phyloP scores from a whole-genome alignment of 2,888 invertebrate genomes.

The Drosophila leonis region DNA sequence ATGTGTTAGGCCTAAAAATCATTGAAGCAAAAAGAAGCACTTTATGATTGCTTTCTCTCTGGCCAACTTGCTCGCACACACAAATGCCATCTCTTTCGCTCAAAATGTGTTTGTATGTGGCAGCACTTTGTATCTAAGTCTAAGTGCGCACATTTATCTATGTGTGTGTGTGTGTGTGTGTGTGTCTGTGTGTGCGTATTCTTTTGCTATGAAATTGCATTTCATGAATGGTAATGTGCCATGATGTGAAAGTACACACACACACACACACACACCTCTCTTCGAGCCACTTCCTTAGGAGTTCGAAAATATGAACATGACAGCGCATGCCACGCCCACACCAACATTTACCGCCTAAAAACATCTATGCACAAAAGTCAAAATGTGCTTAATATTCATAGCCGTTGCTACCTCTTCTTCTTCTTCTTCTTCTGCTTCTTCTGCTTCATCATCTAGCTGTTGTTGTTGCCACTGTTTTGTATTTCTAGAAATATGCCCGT shows the following conservation, averaged over 20 bases:
- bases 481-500: slow-evolving; percentile 11
- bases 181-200: slow-evolving; percentile 50
- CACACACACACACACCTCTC: background rate
- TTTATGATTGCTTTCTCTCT: slow-evolving; percentile 50
- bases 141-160: slow-evolving; percentile 6
- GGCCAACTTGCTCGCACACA: slow-evolving; percentile 1
- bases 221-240: slow-evolving; percentile 76
- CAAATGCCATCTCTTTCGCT: background rate
- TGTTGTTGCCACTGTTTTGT: background rate
- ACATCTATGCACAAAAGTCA: slow-evolving; percentile 54
- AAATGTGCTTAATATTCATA: slow-evolving; percentile 69
- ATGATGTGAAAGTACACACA: slow-evolving; percentile 61
- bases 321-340: slow-evolving; percentile 31
- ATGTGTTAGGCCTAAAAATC: slow-evolving; percentile 68
- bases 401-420: slow-evolving; percentile 29
- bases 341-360: slow-evolving; percentile 13
- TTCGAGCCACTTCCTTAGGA: slow-evolving; percentile 30
- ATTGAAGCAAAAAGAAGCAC: slow-evolving; percentile 75
- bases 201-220: slow-evolving; percentile 72
- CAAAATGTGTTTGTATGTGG: slow-evolving; percentile 13
- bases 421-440: slow-evolving; percentile 2
- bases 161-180: slow-evolving; percentile 8
- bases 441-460: slow-evolving; percentile 5
- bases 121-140: slow-evolving; percentile 50
- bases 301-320: slow-evolving; percentile 43